Evolutionary conservation across 2,797 vertebrate species (phyloP).

Genomic region (Neosilurus hyrtlii): DNA sequence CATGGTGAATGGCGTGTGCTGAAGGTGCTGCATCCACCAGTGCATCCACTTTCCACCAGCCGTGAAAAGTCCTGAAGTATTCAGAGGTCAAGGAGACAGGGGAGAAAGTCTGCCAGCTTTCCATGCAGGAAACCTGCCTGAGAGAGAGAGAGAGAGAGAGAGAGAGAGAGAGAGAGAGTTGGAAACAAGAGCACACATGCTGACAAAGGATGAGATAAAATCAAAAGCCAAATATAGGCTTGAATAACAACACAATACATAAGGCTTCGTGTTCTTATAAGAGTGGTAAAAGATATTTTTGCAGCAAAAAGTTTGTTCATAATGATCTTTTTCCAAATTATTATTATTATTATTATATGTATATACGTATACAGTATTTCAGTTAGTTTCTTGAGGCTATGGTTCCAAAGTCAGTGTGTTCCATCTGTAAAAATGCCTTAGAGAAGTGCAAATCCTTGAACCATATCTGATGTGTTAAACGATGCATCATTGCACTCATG

Average conservation of each 20-base stretch:
- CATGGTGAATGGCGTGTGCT: conserved; percentile 14
- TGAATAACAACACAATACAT: neutral
- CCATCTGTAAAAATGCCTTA: conserved; percentile 14
- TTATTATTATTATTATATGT: too few relatives aligned
- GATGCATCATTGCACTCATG: neutral
- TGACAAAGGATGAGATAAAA: neutral
- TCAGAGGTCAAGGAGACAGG: conserved; percentile 22
- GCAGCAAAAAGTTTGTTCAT: neutral
- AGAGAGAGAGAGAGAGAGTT: neutral
- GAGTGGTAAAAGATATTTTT: neutral
- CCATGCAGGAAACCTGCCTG: conserved; percentile 23
- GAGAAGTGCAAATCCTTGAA: conserved; percentile 27
- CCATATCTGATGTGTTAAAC: conserved; percentile 14
- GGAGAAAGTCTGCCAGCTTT: conserved; percentile 11
- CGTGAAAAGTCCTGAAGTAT: conserved; percentile 39
- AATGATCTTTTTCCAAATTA: neutral
- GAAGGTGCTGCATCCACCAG: conserved; percentile 7
- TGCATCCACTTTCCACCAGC: conserved; percentile 9
- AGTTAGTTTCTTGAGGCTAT: neutral
- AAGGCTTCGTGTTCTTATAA: neutral
- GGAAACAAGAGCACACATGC: conserved; percentile 6
- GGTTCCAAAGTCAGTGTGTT: neutral
- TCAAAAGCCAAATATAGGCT: neutral
- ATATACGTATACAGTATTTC: too few relatives aligned
- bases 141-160: neutral